phyloP scores from a whole-genome alignment of 37 sponge, comb jelly and placozoan genomes.

The Petrosia ficiformis region DNA sequence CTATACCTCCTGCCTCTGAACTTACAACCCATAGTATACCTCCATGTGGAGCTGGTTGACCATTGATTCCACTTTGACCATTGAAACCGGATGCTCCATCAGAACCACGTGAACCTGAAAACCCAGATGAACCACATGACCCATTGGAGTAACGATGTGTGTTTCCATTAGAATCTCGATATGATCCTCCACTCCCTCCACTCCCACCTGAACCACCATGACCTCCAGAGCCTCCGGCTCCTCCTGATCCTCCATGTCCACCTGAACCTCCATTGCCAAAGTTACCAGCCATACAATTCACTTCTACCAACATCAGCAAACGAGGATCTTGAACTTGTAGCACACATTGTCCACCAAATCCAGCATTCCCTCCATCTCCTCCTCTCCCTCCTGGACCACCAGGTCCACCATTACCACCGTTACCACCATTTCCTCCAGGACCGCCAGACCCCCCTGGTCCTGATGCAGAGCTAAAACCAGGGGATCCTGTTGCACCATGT shows the following conservation, averaged over 20 bases:
- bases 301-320: constrained; percentile 72
- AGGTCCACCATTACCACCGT: constrained; percentile 62
- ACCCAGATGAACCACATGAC: constrained; percentile 6
- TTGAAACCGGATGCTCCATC: not conserved
- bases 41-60: constrained; percentile 38
- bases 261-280: constrained; percentile 46
- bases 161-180: constrained; percentile 26
- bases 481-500: constrained; percentile 38
- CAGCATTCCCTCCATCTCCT: constrained; percentile 65
- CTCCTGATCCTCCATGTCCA: constrained; percentile 60
- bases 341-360: constrained; percentile 60
- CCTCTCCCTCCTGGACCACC: constrained; percentile 52
- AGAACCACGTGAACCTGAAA: constrained; percentile 10
- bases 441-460: constrained; percentile 59
- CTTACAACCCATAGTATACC: constrained; percentile 51
- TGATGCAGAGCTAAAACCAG: constrained; percentile 18
- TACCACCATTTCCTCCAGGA: constrained; percentile 61
- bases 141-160: constrained; percentile 4
- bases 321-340: constrained; percentile 39
- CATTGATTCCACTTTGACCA: constrained; percentile 33
- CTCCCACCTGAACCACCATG: constrained; percentile 55
- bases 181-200: constrained; percentile 23
- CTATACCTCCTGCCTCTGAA: constrained; percentile 12
- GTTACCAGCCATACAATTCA: constrained; percentile 45
- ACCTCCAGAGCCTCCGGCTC: constrained; percentile 50